Base-by-base conservation (phyloP, 2,113 vertebrate species). In the Ondatra zibethicus region DNA sequence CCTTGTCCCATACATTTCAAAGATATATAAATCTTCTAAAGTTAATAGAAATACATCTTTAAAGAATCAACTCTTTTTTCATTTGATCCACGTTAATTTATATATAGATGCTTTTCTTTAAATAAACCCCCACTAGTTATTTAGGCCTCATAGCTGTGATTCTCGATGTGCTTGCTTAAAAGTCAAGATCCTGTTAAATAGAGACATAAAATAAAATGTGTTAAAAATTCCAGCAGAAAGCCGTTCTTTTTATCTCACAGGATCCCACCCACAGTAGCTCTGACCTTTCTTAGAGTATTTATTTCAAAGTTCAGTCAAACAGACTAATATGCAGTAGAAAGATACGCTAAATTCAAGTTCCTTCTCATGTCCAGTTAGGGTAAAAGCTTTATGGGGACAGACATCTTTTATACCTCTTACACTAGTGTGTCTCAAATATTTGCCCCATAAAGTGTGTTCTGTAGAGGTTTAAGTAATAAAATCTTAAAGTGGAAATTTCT, bases 151-250 rank as follows among this genome's bases (percentile, higher is more conserved):
- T 58, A 52, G 70, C 72, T 94, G 36, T 66, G 50, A 85, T 63
- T 93, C 65, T 89, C n/a, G 36, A 36, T 65, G 39, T 68, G 17
- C 45, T 75, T 93, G 92, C 84, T 80, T 89, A 29, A 95, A 96
- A 61, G 36, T 85, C 65, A 96, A 88, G 92, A 82, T 80, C 75
- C 65, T 12, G 0, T 81, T 88, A 80, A 93, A 94, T 88, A 91
- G 52, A 91, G 63, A 9, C 33, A 87, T 42, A 52, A 63, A 91
- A 23, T 77, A 66, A 94, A 94, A 91, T 42, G 29, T 85, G 29
- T 52, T 61, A 88, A 81, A 95, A 66, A 10, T 86, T 13, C 52
- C 70, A 80, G 14, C 23, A 88, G 4, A 29, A 0, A 21, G 0
- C 42, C 13, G 1, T 72, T 91, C 14, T 88, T 92, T 88, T 88